Evolutionary conservation across 2,113 vertebrate genomes (phyloP).

Genomic region (Pogona vitticeps): DNA sequence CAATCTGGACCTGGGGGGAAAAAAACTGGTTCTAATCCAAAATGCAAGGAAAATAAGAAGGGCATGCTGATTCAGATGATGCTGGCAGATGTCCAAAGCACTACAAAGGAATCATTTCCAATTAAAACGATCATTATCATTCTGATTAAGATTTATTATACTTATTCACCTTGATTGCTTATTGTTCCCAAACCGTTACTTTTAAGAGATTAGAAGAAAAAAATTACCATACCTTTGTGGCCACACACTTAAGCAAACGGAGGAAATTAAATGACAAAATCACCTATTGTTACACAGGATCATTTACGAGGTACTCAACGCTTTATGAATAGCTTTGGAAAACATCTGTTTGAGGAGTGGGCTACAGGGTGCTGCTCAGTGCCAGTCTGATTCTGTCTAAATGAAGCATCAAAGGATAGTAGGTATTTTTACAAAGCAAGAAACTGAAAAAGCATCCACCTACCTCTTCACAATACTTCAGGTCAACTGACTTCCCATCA

Average conservation of each 20-base stretch:
- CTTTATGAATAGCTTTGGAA: slow-evolving; percentile 50
- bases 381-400: slow-evolving; percentile 54
- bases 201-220: slow-evolving; percentile 65
- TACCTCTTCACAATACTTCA: slow-evolving; percentile 93
- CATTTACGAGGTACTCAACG: slow-evolving; percentile 64
- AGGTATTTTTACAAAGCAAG: slow-evolving; percentile 44
- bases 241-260: slow-evolving; percentile 57
- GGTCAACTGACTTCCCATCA: slow-evolving; percentile 93
- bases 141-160: slow-evolving; percentile 78
- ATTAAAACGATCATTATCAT: slow-evolving; percentile 74
- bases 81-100: slow-evolving; percentile 72
- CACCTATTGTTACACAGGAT: slow-evolving; percentile 45
- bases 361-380: not conserved
- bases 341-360: slow-evolving; percentile 60
- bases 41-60: slow-evolving; percentile 34
- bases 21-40: slow-evolving; percentile 56
- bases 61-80: slow-evolving; percentile 63
- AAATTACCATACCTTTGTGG: slow-evolving; percentile 67
- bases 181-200: slow-evolving; percentile 72
- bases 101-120: slow-evolving; percentile 63
- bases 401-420: slow-evolving; percentile 44
- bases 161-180: slow-evolving; percentile 76
- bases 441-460: slow-evolving; percentile 58
- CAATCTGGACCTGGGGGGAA: slow-evolving; percentile 64
- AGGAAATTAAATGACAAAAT: slow-evolving; percentile 66